Evolutionary conservation across 92 coral and sea anemone genomes (phyloP), one percentile per base, ranked within the genome.

Genomic region (Blastomussa wellsi): DNA sequence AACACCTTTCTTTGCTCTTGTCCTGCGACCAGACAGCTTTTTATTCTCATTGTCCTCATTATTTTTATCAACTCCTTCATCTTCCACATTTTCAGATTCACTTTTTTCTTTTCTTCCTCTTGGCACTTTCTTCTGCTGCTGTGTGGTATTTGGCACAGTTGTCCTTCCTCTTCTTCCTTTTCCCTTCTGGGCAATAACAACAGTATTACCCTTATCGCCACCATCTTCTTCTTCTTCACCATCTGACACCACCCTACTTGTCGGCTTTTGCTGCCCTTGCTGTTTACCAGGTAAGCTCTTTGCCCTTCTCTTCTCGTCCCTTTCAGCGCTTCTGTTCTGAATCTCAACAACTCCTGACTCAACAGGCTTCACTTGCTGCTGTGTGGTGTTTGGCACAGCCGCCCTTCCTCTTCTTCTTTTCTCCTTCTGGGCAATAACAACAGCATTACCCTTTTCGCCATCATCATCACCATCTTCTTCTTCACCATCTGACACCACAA

Each of bases 151-250:
- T 74, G 87, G 55, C 1, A 37, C 59, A 77, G 17, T 84, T 17
- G 37, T 75, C 24, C 82, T 74, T n/a, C 72, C 69, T 57, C 53
- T 38, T 17, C 69, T 22, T 22, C 15, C 57, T 19, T 14, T 52
- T 79, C n/a, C 71, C 79, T 31, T 55, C 57, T 79, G 36, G 0
- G 37, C 36, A 3, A 28, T 39, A 38, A 42, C 67, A 72, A 66
- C 26, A 76, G 16, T 66, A 65, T 33, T 1, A 39, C 26, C 53
- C 44, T 7, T 5, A 12, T 35, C 70, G 44, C 48, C 55, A 37
- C 36, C 89, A 9, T 44, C 72, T 0, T 28, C 82, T 12, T 35
- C 89, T 15, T 36, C 75, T 13, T 41, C 89, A 3, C 37, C 75
- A 14, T 33, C 84, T n/a, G 31, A 32, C n/a, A 15, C 22, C 5